Percentiles rank a stretch among this genome's conserved stretches.
Evolutionary conservation across 2,113 vertebrate species (phyloP).

Genomic region (Isichthys henryi): DNA sequence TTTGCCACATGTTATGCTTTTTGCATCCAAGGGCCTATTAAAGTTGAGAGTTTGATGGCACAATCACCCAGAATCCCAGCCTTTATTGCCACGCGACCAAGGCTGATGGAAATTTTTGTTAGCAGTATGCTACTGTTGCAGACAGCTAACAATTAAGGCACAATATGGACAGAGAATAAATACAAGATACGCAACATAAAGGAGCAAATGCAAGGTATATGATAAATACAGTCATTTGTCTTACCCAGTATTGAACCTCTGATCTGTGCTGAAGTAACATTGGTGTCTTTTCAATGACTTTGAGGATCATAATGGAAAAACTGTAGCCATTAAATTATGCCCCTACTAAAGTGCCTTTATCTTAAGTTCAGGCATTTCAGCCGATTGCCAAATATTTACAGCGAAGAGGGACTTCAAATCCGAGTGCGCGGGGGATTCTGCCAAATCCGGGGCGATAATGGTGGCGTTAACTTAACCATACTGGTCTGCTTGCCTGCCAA

Average conservation of each 20-base stretch:
- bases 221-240: neutral
- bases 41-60: neutral
- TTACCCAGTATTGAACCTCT: neutral
- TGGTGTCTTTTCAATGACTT: neutral
- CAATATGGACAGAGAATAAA: neutral
- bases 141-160: neutral
- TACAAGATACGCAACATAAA: neutral
- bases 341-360: neutral
- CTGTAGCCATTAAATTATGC: neutral
- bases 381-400: neutral
- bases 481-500: neutral
- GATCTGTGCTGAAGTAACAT: neutral
- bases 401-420: neutral
- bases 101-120: neutral
- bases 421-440: neutral
- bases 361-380: neutral
- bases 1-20: neutral
- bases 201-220: neutral
- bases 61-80: neutral
- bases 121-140: neutral
- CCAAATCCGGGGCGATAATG: neutral
- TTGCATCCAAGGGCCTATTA: neutral
- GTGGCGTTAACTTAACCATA: neutral
- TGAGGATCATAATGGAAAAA: neutral
- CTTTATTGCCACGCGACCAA: neutral